A percentile compares a stretch with the other conserved stretches of the same genome.
Evolutionary conservation across 2,113 vertebrate species (phyloP).

Genomic region (Cyanoramphus novaezelandiae): DNA sequence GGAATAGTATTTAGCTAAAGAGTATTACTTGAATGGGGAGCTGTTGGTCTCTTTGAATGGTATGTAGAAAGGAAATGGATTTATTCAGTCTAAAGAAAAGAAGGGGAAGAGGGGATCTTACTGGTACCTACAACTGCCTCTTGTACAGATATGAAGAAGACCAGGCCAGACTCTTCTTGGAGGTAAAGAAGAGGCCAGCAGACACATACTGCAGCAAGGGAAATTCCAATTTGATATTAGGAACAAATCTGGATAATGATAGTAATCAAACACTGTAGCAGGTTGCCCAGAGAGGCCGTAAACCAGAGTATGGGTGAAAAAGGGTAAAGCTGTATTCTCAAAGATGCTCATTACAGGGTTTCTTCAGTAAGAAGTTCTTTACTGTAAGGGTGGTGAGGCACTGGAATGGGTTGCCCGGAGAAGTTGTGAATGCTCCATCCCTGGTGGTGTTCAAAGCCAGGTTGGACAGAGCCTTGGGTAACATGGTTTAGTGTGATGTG

Average conservation of each 20-base stretch:
- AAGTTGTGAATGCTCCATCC: too few relatives aligned
- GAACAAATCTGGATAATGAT: not conserved
- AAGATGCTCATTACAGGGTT: not conserved
- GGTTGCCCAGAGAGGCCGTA: not conserved
- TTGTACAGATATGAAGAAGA: not conserved
- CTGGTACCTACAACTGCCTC: not conserved
- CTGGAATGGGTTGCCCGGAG: too few relatives aligned
- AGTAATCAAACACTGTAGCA: not conserved
- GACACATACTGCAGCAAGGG: not conserved
- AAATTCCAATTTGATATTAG: not conserved
- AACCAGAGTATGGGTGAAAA: not conserved
- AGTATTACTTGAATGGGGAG: not conserved
- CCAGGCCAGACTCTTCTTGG: not conserved
- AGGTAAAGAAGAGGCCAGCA: not conserved
- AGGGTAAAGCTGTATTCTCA: not conserved
- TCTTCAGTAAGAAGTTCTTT: not conserved
- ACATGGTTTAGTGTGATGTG: too few relatives aligned
- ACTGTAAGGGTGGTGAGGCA: too few relatives aligned
- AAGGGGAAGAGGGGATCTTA: not conserved
- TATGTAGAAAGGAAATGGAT: not conserved
- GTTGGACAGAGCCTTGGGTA: too few relatives aligned
- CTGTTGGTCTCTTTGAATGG: not conserved
- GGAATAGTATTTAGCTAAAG: not conserved
- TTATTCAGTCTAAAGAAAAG: not conserved
- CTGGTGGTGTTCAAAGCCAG: too few relatives aligned